phyloP scores from a whole-genome alignment of 2,888 invertebrate genomes.

The Ditula angustiorana region DNA sequence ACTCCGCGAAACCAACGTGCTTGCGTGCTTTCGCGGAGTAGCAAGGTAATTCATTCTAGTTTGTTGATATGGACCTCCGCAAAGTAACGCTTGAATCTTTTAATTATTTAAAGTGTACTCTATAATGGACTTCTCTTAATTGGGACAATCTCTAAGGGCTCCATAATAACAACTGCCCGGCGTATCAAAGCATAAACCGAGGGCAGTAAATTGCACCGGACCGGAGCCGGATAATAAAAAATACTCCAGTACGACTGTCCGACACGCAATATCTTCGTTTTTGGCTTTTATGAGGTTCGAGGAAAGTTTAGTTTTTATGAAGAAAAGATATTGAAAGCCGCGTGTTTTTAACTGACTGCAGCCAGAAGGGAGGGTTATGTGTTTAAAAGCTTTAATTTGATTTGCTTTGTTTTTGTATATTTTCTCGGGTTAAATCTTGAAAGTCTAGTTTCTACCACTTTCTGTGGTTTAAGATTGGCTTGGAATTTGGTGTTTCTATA shows the following conservation, averaged over 20 bases:
- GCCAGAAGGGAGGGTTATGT: no score
- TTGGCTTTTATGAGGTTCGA: conserved; percentile 21
- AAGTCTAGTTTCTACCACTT: no score
- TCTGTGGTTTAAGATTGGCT: no score
- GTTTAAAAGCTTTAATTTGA: no score
- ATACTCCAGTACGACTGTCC: conserved; percentile 53
- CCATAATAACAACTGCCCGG: conserved; percentile 62
- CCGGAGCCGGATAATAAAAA: conserved; percentile 55
- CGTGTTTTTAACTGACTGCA: not conserved
- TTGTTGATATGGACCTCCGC: no score
- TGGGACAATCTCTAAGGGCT: conserved; percentile 52
- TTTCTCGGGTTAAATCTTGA: no score
- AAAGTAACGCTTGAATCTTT: no score
- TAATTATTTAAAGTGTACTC: not conserved
- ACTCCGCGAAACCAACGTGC: no score
- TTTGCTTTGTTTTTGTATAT: no score
- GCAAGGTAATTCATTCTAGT: no score
- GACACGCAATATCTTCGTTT: conserved; percentile 53
- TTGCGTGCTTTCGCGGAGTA: no score
- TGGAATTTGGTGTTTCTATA: no score
- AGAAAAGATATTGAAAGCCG: conserved; percentile 4
- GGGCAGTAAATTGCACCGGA: conserved; percentile 63
- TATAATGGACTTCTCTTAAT: conserved; percentile 42
- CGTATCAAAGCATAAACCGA: conserved; percentile 70
- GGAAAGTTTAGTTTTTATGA: conserved; percentile 19